Percentiles rank a stretch among this genome's conserved stretches.
These are phyloP conservation scores for Mormyrops boulengeri DNA, from an alignment of 2,797 vertebrate species.

Conservation along the genomic window DNA sequence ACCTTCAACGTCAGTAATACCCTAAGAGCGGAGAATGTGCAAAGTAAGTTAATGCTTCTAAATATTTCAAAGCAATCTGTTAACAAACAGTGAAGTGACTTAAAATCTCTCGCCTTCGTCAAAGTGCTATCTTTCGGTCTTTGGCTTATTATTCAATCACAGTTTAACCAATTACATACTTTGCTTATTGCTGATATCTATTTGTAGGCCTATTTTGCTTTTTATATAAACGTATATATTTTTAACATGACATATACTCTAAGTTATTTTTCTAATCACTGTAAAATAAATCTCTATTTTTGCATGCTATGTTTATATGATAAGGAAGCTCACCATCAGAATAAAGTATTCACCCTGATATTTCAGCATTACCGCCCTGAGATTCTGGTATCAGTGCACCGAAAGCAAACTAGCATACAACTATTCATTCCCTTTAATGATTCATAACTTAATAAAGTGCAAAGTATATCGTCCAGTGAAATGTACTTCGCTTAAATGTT, in stretches of 20 bases:
- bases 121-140: constrained; percentile 12
- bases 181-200: constrained; percentile 11
- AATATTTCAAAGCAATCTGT: not conserved
- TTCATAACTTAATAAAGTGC: not conserved
- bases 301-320: not conserved
- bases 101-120: not conserved
- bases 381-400: not conserved
- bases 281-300: not conserved
- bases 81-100: not conserved
- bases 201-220: not conserved
- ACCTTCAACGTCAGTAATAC: not conserved
- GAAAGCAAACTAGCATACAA: not conserved
- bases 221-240: not conserved
- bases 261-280: not conserved
- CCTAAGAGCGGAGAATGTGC: not conserved
- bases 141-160: constrained; percentile 19
- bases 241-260: not conserved
- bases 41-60: not conserved
- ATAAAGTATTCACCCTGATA: constrained; percentile 4
- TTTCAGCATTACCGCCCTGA: constrained; percentile 1
- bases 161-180: not conserved
- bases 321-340: not conserved
- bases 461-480: not conserved
- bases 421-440: not conserved
- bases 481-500: not conserved